Base-by-base conservation (phyloP, 2,888 invertebrate genomes). In the Tenthredo distinguenda region DNA sequence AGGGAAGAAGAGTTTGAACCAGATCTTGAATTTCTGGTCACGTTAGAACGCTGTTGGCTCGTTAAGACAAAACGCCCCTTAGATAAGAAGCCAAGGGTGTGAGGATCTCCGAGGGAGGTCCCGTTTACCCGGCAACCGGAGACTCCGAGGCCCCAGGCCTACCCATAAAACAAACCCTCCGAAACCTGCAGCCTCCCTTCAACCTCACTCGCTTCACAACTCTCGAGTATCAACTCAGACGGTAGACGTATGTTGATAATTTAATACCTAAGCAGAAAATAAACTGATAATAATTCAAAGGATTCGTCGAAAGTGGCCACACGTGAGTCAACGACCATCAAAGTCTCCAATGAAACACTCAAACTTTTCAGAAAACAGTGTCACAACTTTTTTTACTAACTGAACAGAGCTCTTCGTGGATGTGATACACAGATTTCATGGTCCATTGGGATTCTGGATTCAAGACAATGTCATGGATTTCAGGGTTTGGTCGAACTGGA, bases 51-150 rank as follows among this genome's bases (percentile, higher is more conserved):
- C 85, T 88, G 87, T 87, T 85, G 86, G 87, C 89, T 90, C 89
- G 89, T 90, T 90, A 89, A 87, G 87, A 88, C 89, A 89, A 89
- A 90, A 89, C 88, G 89, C 88, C 87, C 65, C 58, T 47, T 68
- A 86, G 84, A 87, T 88, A 89, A 88, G 83, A 71, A 40, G 40
- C 18, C 71, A 34, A 71, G 81, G 81, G 81, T 81, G 81, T 62
- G 37, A 62, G 62, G 21, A 62, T 62, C 81, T 81, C 62, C 12
- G 62, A 62, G 81, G 81, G 62, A 62, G 68, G 68, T 68, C 68
- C 68, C 68, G 68, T 68, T 68, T 68, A 68, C 68, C 68, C 68
- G 7, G 68, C 68, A 68, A 68, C 68, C 68, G 31, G 68, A 68
- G 68, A 68, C 68, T 68, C 34, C 68, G 68, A 68, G 34, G 68